Evolutionary conservation across 2,888 invertebrate species (phyloP).

Genomic region (Drosophila formosana): DNA sequence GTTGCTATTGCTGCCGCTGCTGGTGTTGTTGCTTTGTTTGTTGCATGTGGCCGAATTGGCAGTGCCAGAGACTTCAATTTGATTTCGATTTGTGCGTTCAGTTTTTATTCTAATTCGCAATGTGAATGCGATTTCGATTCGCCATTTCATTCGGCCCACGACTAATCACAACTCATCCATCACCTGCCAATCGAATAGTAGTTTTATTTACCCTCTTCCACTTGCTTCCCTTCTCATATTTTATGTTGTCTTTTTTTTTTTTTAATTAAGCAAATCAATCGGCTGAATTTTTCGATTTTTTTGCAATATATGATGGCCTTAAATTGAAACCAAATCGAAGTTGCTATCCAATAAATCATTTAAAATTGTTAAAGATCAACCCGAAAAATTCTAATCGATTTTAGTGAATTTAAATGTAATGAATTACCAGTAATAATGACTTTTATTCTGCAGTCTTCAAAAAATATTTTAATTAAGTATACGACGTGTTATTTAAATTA

Average conservation of each 20-base stretch:
- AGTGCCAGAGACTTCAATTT: conserved; percentile 49
- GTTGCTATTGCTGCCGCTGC: conserved; percentile 4
- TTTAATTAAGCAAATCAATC: conserved; percentile 18
- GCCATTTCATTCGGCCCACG: conserved; percentile 9
- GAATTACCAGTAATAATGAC: no score
- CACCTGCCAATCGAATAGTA: conserved; percentile 16
- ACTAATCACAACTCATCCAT: conserved; percentile 45
- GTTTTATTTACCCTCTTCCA: conserved; percentile 1
- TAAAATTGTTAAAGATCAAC: no score
- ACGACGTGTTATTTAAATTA: no score
- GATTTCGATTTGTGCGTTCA: conserved; percentile 58
- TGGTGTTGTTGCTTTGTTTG: conserved; percentile 4
- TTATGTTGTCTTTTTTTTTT: background rate
- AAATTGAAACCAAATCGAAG: background rate
- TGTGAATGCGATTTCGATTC: conserved; percentile 28
- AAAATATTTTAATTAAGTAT: no score
- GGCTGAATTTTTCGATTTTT: background rate
- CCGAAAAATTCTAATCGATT: no score
- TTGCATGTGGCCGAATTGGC: conserved; percentile 27
- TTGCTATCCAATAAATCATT: no score
- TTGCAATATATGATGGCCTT: background rate
- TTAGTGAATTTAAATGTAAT: no score
- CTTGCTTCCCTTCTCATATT: background rate
- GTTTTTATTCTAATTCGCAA: conserved; percentile 61
- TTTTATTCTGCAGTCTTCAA: no score